Evolutionary conservation across 2,113 vertebrate genomes (phyloP).

Genomic region (Lasiurus borealis): DNA sequence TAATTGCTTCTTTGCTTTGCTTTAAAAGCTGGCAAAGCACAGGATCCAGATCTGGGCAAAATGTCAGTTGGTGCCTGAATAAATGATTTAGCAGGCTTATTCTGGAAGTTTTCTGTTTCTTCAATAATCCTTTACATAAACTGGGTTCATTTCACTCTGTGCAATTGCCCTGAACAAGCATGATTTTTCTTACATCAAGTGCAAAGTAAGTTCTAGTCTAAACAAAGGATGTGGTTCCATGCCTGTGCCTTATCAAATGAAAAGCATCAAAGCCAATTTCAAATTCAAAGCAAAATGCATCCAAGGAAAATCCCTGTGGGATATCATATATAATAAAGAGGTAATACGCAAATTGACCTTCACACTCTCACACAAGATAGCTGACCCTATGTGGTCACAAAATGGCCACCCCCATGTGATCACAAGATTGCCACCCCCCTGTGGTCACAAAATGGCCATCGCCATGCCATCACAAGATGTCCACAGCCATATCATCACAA

Average conservation of each 20-base stretch:
- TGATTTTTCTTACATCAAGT: constrained; percentile 57
- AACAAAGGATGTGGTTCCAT: constrained; percentile 75
- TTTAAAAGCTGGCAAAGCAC: constrained; percentile 55
- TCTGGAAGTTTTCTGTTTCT: constrained; percentile 47
- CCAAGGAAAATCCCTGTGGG: constrained; percentile 67
- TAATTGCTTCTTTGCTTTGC: constrained; percentile 69
- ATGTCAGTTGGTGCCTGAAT: constrained; percentile 35
- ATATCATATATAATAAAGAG: not conserved
- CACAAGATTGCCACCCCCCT: too few species aligned
- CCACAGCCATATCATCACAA: too few species aligned
- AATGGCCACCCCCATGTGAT: too few species aligned
- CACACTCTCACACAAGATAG: too few species aligned
- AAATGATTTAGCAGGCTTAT: constrained; percentile 49
- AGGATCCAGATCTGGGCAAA: constrained; percentile 48
- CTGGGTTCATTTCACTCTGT: constrained; percentile 62
- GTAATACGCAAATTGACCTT: too few species aligned
- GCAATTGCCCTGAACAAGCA: constrained; percentile 57
- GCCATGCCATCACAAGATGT: too few species aligned
- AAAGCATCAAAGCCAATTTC: constrained; percentile 58
- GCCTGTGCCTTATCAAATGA: constrained; percentile 73
- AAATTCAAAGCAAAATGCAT: constrained; percentile 62
- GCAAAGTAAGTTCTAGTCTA: constrained; percentile 73
- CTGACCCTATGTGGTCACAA: too few species aligned
- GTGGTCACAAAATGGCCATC: too few species aligned
- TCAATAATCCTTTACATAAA: constrained; percentile 70